phyloP scores from a whole-genome alignment of 37 sponge, comb jelly and placozoan species.

The Ianthella basta region DNA sequence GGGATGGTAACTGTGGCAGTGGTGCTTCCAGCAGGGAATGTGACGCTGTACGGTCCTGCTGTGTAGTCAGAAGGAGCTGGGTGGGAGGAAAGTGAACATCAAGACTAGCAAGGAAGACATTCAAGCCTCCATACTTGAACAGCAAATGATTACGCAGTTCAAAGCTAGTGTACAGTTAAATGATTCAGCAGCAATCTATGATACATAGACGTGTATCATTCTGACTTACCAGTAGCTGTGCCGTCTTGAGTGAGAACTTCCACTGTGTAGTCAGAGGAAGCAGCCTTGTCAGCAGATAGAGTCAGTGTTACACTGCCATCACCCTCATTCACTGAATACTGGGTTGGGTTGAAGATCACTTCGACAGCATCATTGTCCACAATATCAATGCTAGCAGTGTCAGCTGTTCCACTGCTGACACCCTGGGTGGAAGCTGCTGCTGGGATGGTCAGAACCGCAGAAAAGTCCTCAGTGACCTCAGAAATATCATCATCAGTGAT shows the following conservation, averaged over 20 bases:
- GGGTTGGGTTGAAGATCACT: slow-evolving; percentile 11
- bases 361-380: slow-evolving; percentile 31
- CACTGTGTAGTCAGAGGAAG: not conserved
- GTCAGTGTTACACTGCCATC: slow-evolving; percentile 13
- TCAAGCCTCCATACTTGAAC: too few relatives aligned
- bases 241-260: not conserved
- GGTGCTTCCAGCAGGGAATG: too few relatives aligned
- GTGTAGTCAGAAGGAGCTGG: too few relatives aligned
- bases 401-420: not conserved
- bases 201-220: not conserved
- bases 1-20: too few relatives aligned
- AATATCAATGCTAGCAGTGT: slow-evolving; percentile 17
- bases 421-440: not conserved
- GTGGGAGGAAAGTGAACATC: not conserved
- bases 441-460: not conserved
- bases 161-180: too few relatives aligned
- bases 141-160: too few relatives aligned
- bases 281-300: not conserved
- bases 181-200: too few relatives aligned
- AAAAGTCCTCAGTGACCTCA: not conserved
- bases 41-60: too few relatives aligned
- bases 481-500: not conserved
- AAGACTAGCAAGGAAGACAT: too few relatives aligned
- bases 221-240: slow-evolving; percentile 3
- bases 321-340: slow-evolving; percentile 28